Base-by-base conservation (phyloP, 2,888 invertebrate genomes). In the Leucophora obtusa region DNA sequence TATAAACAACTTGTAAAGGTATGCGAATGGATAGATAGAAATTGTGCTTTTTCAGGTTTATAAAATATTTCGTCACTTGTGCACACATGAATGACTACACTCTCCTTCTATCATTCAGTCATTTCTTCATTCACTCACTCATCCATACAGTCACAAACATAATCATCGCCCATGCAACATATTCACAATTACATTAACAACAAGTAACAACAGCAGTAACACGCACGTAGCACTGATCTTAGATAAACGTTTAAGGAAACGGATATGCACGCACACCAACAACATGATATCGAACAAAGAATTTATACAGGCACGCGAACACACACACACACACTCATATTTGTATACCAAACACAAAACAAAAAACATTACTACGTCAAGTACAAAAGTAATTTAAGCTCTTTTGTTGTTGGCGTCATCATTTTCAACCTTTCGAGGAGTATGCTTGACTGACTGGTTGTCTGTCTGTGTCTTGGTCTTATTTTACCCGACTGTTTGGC, bases 211-310 rank as follows among this genome's bases (percentile, higher is more conserved):
- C 5, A 47, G 38, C 38, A 38, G 66, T 72, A 73, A 60, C 76
- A 73, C 69, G 80, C 80, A 81, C 65, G 43, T 76, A 80, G 77
- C 77, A 73, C 59, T 69, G 76, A 81, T 81, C 73, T 73, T 56
- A 66, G 81, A 81, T 81, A 81, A 81, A 77, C 72, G 73, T 66
- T 77, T 50, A 66, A 81, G 81, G 81, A 81, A 81, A 70, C 81
- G 81, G 81, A 81, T 77, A 68, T 77, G 69, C 60, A 81, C 71
- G 75, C 81, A 81, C 70, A 69, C 69, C 54, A 76, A 17, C 65
- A 54, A 54, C 59, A 62, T 65, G 54, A 65, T 74, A 69, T 15
- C 54, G 47, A 66, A 69, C 60, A 72, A 28, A 60, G 50, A 60
- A 43, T 75, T 62, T 68, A 28, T 51, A 70, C 59, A 70, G 56